These are phyloP conservation scores for Nephrotoma flavescens DNA, from an alignment of 2,888 invertebrate genomes.

Conservation along the genomic window DNA sequence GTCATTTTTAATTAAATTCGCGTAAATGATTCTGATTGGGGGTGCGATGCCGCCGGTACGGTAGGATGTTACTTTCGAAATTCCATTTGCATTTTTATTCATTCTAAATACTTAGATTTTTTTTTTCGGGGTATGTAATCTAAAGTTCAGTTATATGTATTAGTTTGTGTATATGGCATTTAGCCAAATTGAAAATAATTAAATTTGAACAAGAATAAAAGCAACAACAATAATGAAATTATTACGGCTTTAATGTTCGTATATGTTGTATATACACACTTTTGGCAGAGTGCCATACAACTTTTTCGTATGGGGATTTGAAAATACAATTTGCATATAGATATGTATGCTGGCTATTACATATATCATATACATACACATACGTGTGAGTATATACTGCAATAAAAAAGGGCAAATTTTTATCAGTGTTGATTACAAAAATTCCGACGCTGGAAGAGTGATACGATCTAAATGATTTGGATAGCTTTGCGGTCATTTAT, in stretches of 20 bases:
- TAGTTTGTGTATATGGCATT: neutral
- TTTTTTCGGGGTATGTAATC: neutral
- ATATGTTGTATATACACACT: neutral
- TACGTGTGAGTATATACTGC: neutral
- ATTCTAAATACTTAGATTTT: neutral
- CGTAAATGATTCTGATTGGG: neutral
- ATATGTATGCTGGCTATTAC: neutral
- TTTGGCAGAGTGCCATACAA: neutral
- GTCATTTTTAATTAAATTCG: neutral
- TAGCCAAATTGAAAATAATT: neutral
- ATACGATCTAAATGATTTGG: neutral
- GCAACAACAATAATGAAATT: neutral
- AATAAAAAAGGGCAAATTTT: neutral
- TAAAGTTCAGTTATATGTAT: neutral
- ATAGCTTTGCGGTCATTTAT: neutral
- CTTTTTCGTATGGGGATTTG: neutral
- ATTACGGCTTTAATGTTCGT: neutral
- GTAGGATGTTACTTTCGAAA: neutral
- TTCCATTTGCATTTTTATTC: neutral
- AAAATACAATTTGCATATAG: neutral
- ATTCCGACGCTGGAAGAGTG: neutral
- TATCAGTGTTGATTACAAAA: neutral
- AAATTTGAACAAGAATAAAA: neutral
- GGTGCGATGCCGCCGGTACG: neutral
- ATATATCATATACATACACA: neutral